Evolutionary conservation across 2,888 invertebrate genomes (phyloP).

Genomic region (Orthosia incerta): DNA sequence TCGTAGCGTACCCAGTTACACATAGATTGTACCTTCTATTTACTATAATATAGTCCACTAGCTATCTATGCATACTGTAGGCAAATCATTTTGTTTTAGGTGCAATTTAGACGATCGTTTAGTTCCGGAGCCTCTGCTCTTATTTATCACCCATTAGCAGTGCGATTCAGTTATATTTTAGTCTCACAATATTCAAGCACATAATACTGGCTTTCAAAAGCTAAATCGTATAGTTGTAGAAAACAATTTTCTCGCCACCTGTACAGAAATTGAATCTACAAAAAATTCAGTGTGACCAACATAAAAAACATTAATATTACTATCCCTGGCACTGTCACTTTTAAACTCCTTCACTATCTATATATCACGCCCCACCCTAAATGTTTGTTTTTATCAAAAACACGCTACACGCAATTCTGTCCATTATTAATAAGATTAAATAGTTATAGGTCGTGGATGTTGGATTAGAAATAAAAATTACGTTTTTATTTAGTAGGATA

Average conservation of each 20-base stretch:
- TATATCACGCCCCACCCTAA: slow-evolving; percentile 75
- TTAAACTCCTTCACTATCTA: slow-evolving; percentile 26
- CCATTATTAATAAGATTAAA: slow-evolving; percentile 84
- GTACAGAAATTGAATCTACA: slow-evolving; percentile 37
- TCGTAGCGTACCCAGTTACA: slow-evolving; percentile 76
- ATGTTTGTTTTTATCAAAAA: slow-evolving; percentile 73
- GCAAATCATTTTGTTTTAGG: slow-evolving; percentile 41
- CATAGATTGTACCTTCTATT: slow-evolving; percentile 69
- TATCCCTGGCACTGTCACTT: slow-evolving; percentile 45
- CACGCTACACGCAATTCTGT: slow-evolving; percentile 90
- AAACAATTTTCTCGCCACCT: slow-evolving; percentile 24
- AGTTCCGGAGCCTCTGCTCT: slow-evolving; percentile 32
- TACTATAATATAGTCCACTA: slow-evolving; percentile 60
- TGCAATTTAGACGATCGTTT: slow-evolving; percentile 34
- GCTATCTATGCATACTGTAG: slow-evolving; percentile 57
- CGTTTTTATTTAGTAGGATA: slow-evolving; percentile 76
- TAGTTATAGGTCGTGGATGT: slow-evolving; percentile 79
- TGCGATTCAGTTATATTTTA: slow-evolving; percentile 23
- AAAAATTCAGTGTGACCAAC: slow-evolving; percentile 48
- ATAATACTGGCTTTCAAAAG: slow-evolving; percentile 12
- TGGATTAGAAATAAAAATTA: slow-evolving; percentile 75
- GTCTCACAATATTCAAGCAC: slow-evolving; percentile 8
- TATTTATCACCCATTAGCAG: slow-evolving; percentile 28
- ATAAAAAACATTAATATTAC: slow-evolving; percentile 29
- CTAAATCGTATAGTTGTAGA: neutral